Conservation (phyloP, 1,140 invertebrate species). For the Ectropis grisescens region DNA sequence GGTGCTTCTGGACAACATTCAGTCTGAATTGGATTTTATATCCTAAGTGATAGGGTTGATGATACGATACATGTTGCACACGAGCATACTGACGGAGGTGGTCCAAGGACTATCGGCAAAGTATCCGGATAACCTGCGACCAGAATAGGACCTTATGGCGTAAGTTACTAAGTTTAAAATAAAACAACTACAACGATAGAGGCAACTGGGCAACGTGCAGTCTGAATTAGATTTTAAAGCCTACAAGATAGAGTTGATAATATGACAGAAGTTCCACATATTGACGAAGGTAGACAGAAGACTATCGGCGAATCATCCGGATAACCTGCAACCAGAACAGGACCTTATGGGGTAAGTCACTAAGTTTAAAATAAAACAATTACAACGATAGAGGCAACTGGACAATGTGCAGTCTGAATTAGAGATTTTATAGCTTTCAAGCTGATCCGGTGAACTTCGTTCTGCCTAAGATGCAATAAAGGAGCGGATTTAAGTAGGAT, state of each 20-base stretch:
- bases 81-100: slow-evolving; percentile 33
- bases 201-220: background rate
- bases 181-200: background rate
- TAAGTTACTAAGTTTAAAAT: slow-evolving; percentile 16
- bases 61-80: slow-evolving; percentile 17
- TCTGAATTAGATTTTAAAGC: background rate
- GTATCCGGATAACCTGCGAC: slow-evolving; percentile 43
- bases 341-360: slow-evolving; percentile 47
- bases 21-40: background rate
- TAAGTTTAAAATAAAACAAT: background rate
- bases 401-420: background rate
- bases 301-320: slow-evolving; percentile 44
- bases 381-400: background rate
- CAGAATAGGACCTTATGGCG: slow-evolving; percentile 40
- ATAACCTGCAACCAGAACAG: slow-evolving; percentile 33
- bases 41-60: background rate
- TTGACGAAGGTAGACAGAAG: slow-evolving; percentile 32
- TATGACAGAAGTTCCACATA: slow-evolving; percentile 20
- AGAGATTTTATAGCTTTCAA: background rate
- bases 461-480: background rate
- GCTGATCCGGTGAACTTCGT: background rate
- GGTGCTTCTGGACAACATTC: background rate
- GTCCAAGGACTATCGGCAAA: slow-evolving; percentile 42
- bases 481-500: too few species aligned
- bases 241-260: background rate